Evolutionary conservation across 2,797 vertebrate genomes (phyloP).

Genomic region (Furcifer pardalis): DNA sequence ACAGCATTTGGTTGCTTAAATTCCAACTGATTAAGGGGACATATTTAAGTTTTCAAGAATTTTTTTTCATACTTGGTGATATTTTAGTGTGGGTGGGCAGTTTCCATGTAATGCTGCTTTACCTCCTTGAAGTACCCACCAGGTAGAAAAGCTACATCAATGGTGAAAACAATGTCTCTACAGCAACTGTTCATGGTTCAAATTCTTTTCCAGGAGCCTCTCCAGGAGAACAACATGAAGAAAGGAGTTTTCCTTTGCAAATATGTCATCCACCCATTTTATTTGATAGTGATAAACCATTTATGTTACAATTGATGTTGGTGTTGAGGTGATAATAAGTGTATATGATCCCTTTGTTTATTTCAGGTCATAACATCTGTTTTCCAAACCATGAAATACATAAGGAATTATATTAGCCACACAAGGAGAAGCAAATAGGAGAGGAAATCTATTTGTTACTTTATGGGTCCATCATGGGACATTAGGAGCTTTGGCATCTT

Average conservation of each 20-base stretch:
- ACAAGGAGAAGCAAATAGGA: slow-evolving; percentile 60
- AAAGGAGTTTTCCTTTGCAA: too few species aligned
- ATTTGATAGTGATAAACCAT: too few species aligned
- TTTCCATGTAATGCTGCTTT: background rate
- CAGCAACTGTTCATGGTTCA: background rate
- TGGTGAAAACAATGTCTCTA: background rate
- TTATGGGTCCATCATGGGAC: slow-evolving; percentile 62
- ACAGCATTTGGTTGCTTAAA: background rate
- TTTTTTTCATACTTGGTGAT: background rate
- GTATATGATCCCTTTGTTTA: background rate
- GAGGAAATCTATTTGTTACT: slow-evolving; percentile 57
- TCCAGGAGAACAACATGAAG: background rate
- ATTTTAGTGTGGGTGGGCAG: background rate
- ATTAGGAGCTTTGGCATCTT: slow-evolving; percentile 59
- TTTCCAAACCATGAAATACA: slow-evolving; percentile 61
- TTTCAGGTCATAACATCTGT: slow-evolving; percentile 43
- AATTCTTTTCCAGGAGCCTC: background rate
- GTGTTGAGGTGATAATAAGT: too few species aligned
- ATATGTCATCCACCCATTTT: too few species aligned
- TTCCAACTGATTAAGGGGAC: background rate
- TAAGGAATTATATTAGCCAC: slow-evolving; percentile 61
- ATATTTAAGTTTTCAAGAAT: background rate
- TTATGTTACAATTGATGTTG: too few species aligned
- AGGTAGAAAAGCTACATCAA: background rate
- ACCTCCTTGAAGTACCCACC: too few species aligned